A percentile compares a stretch with the other conserved stretches of the same genome.
Conservation (phyloP, 2,113 vertebrate genomes). For the Phaetusa simplex region DNA sequence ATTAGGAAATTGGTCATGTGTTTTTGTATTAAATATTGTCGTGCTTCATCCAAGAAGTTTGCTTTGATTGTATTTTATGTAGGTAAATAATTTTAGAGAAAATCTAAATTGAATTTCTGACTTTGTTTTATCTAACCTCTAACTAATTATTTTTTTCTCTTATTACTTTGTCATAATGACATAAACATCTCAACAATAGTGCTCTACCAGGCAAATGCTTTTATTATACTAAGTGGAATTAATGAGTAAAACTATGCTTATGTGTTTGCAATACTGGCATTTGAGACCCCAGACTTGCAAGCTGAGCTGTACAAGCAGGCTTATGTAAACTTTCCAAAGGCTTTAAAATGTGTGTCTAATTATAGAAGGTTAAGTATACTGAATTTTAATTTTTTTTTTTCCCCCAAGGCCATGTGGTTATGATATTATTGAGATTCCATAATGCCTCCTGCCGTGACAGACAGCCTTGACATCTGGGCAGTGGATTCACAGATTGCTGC, state of each 20-base stretch:
- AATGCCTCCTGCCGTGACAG: slow-evolving; percentile 98
- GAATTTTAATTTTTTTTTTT: background rate
- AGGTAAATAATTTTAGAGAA: background rate
- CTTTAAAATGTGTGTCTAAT: slow-evolving; percentile 55
- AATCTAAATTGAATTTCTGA: background rate
- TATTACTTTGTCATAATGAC: background rate
- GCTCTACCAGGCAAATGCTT: background rate
- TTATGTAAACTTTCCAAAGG: slow-evolving; percentile 18
- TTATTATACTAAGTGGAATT: background rate
- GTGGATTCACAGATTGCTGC: slow-evolving; percentile 87
- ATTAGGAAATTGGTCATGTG: accelerated
- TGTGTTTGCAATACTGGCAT: background rate
- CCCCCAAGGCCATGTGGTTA: slow-evolving; percentile 86
- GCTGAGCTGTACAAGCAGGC: background rate
- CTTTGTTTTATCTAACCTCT: background rate
- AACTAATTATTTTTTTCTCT: background rate
- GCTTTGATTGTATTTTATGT: background rate
- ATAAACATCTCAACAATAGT: background rate
- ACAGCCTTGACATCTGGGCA: slow-evolving; percentile 96
- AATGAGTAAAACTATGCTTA: background rate
- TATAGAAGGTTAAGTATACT: slow-evolving; percentile 34
- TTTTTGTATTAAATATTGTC: background rate
- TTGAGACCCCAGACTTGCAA: background rate
- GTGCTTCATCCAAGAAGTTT: background rate
- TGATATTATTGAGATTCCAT: slow-evolving; percentile 81